Evolutionary conservation across 2,888 invertebrate species (phyloP).

Genomic region (Drosophila kanekoi): DNA sequence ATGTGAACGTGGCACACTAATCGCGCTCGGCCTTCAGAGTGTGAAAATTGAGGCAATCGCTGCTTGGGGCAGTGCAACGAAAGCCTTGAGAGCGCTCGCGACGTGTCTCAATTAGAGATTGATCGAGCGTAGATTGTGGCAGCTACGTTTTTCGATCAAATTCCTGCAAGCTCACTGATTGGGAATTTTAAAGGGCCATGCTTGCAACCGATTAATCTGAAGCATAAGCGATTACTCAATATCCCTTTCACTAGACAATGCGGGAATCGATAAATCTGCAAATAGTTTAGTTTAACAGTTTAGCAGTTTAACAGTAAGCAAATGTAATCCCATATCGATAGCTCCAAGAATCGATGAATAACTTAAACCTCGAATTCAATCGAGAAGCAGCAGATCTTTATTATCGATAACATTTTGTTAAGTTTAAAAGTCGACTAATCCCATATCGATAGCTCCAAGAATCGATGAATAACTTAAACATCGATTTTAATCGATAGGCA

Average conservation of each 20-base stretch:
- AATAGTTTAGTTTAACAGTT: too few species aligned
- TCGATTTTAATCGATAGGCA: too few species aligned
- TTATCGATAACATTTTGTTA: not conserved
- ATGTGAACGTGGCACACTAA: slow-evolving; percentile 37
- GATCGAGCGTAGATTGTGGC: slow-evolving; percentile 39
- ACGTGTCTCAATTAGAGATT: slow-evolving; percentile 51
- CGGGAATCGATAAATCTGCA: not conserved
- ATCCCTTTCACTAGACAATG: not conserved
- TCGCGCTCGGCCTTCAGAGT: slow-evolving; percentile 72
- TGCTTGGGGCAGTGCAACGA: slow-evolving; percentile 29
- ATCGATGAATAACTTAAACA: too few species aligned
- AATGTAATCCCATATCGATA: too few species aligned
- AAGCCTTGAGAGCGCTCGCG: slow-evolving; percentile 42
- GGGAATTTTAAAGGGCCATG: slow-evolving; percentile 1
- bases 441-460: too few species aligned
- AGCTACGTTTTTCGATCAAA: slow-evolving; percentile 19
- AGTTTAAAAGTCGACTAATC: not conserved
- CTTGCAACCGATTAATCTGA: not conserved
- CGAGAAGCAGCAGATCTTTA: too few species aligned
- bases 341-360: too few species aligned
- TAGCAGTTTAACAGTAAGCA: too few species aligned
- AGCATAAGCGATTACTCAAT: not conserved
- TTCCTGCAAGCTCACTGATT: not conserved
- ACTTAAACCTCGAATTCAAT: too few species aligned
- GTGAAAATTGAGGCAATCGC: slow-evolving; percentile 74